phyloP scores from a whole-genome alignment of 2,113 vertebrate species.

The Cochlearius cochlearius region DNA sequence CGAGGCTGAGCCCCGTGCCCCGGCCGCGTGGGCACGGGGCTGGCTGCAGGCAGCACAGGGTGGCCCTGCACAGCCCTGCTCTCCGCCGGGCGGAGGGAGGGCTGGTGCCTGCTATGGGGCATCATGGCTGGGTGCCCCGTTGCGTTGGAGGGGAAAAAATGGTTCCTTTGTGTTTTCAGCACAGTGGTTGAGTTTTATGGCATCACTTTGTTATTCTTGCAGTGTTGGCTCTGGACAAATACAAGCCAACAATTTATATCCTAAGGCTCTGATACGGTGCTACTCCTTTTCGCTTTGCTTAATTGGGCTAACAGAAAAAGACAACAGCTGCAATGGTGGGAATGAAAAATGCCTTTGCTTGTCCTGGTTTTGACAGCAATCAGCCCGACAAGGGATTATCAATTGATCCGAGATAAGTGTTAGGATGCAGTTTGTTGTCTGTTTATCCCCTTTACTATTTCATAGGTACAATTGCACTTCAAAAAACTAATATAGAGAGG shows the following conservation, averaged over 20 bases:
- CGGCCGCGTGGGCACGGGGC: accelerated
- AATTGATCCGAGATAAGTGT: constrained; percentile 5
- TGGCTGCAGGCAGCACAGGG: accelerated
- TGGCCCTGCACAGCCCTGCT: background rate
- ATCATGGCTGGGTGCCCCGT: background rate
- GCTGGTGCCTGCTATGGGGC: background rate
- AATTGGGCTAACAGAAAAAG: constrained; percentile 61
- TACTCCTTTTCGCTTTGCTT: constrained; percentile 45
- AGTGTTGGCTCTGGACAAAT: constrained; percentile 14
- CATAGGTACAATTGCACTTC: background rate
- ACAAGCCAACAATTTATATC: constrained; percentile 31
- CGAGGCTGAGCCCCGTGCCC: background rate
- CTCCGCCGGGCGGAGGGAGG: background rate
- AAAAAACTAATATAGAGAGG: background rate
- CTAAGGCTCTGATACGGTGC: constrained; percentile 12
- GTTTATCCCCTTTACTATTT: background rate
- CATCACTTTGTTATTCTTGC: constrained; percentile 4
- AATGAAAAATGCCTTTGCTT: constrained; percentile 45
- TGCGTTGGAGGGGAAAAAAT: background rate
- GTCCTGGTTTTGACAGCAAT: constrained; percentile 43
- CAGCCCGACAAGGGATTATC: constrained; percentile 32
- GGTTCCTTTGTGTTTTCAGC: constrained; percentile 44
- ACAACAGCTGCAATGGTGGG: constrained; percentile 50
- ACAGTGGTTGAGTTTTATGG: constrained; percentile 27
- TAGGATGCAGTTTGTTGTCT: background rate